Evolutionary conservation across 1,140 invertebrate genomes (phyloP).

Genomic region (Scylla paramamosain): DNA sequence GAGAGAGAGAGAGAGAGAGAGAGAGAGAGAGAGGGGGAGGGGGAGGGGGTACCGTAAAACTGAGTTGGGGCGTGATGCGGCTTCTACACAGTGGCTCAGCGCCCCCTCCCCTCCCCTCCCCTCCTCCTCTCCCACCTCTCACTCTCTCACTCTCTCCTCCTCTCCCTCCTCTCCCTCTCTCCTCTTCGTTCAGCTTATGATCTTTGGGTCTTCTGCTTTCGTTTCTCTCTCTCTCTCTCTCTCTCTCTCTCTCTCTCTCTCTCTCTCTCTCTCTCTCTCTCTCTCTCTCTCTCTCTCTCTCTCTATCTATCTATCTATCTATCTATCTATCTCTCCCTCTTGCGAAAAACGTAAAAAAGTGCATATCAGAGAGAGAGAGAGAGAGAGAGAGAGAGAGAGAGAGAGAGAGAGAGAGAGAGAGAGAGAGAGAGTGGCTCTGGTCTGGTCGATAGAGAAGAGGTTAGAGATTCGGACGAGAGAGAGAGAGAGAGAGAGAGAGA

Average conservation of each 20-base stretch:
- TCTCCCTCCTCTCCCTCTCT: too few relatives aligned
- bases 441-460: not conserved
- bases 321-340: too few relatives aligned
- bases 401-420: not conserved
- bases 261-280: conserved; percentile 41
- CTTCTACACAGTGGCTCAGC: not conserved
- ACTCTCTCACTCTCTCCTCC: not conserved
- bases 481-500: not conserved
- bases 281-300: conserved; percentile 39
- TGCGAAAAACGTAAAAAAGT: too few relatives aligned
- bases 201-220: not conserved
- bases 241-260: conserved; percentile 32
- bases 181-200: not conserved
- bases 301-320: too few relatives aligned
- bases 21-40: not conserved
- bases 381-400: not conserved
- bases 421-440: not conserved
- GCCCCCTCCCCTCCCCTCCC: not conserved
- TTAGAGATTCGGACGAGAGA: not conserved
- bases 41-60: not conserved
- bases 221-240: conserved; percentile 42
- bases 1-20: not conserved
- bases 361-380: too few relatives aligned
- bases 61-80: conserved; percentile 8
- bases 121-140: not conserved